Base-by-base conservation (phyloP, 2,113 vertebrate species). In the Corythaeola cristata region DNA sequence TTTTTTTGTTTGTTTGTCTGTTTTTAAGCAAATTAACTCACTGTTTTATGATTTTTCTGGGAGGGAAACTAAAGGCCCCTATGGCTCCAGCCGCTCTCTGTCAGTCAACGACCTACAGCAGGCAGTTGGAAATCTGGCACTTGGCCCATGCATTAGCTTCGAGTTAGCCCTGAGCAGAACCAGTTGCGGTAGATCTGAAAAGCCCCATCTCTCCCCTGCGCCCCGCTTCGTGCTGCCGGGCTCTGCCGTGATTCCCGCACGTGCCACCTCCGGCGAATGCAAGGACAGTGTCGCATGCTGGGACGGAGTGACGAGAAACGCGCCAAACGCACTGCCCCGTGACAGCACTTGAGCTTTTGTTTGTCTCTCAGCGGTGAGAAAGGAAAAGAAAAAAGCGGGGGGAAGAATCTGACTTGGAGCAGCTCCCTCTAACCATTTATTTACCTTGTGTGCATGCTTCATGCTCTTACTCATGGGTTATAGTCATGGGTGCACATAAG, bases 391-490 rank as follows among this genome's bases (percentile, higher is more conserved):
- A 88, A 50, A 91, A 55, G 12, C 11, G 8, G 15, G n/a, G n/a
- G 58, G 19, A 37, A 32, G 39, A 91, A 73, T 45, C 55, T 74
- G 58, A 68, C 63, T 90, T 84, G 64, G 53, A 81, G 74, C 24
- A 76, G 18, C 35, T 90, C 53, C 14, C 7, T 79, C 88, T 75
- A 69, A 67, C 41, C 45, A 69, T 95, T 83, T 94, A 82, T 96
- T 95, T 95, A 93, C 94, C 84, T 95, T 93, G 18, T 45, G 27
- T 41, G 33, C 63, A 69, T 85, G n/a, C 63, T 78, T 93, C 45
- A 53, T 30, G 52, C 39, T 76, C 79, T 93, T 95, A 74, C 44
- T 95, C 49, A 67, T 30, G 64, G 71, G 10, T 88, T 85, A 64
- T 11, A 52, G 63, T 45, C 82, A 49, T 73, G 80, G 56, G 82